These are phyloP conservation scores for Rhingia rostrata DNA, from an alignment of 2,888 invertebrate species.

Conservation along the genomic window DNA sequence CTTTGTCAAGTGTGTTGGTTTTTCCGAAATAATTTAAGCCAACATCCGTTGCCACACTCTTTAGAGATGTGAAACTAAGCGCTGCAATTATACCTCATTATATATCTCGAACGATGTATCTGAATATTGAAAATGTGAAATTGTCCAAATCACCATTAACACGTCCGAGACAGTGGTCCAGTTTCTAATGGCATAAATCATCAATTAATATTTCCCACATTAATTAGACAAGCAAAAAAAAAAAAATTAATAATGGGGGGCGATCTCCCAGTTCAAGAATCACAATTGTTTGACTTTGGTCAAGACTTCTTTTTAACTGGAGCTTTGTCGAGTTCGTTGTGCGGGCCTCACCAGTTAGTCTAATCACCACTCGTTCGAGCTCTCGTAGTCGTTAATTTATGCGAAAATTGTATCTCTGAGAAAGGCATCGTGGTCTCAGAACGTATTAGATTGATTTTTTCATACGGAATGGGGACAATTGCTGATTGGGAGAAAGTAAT, in stretches of 20 bases:
- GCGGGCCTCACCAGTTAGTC: not conserved
- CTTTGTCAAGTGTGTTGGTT: conserved; percentile 9
- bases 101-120: not conserved
- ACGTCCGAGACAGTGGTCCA: not conserved
- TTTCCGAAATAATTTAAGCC: not conserved
- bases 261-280: not conserved
- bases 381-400: conserved; percentile 46
- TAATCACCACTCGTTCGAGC: conserved; percentile 31
- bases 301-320: not conserved
- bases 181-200: conserved; percentile 3
- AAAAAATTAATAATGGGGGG: not conserved
- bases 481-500: conserved; percentile 52
- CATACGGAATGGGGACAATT: conserved; percentile 49
- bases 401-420: conserved; percentile 34
- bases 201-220: conserved; percentile 47
- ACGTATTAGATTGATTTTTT: conserved; percentile 52
- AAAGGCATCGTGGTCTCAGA: conserved; percentile 34
- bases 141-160: not conserved
- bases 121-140: conserved; percentile 23
- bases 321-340: conserved; percentile 10
- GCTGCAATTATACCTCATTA: conserved; percentile 36
- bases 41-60: not conserved
- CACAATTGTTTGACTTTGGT: not conserved
- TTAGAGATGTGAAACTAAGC: not conserved
- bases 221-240: conserved; percentile 16